Evolutionary conservation across 2,113 vertebrate genomes (phyloP), one percentile per base, ranked within the genome.

Genomic region (Elgaria multicarinata): DNA sequence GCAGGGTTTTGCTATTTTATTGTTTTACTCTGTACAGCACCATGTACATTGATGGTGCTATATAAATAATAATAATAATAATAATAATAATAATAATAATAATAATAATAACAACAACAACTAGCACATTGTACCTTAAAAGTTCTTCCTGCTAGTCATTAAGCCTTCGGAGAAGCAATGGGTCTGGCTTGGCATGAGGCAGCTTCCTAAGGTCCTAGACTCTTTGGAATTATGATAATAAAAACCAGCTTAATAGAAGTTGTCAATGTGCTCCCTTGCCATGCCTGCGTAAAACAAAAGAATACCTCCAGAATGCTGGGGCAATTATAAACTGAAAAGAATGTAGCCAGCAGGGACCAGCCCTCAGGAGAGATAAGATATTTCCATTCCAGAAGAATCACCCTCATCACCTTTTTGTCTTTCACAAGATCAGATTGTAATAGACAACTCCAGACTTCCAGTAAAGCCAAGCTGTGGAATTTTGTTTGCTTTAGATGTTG

Each of bases 401-500:
- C 50, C 50, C 50, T 12, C 50, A 10, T 78, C 5, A 39, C 6
- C 7, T 87, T 88, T 89, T 16, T 0, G 0, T 28, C 46, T 89
- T 85, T 93, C 81, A 84, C 69, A 78, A 83, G 3, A 2, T 46
- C 55, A 82, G 66, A 74, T 89, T 31, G 83, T 85, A 90, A 72
- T 3, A 12, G 53, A 26, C 75, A 12, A 18, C 24, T 78, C 78
- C 89, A 92, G 72, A 16, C 31, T 86, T 67, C 67, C 85, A 89
- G 33, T 28, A 53, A 90, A 69, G 69, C 62, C 44, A 58, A 36
- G n/a, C 3, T 6, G 7, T n/a, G 85, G 86, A 89, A 88, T 87
- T 83, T 80, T 91, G 77, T 92, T 95, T 92, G 87, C 89, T 72
- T 92, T 31, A 3, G 66, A 83, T 39, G 77, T 89, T 95, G 7